phyloP scores from a whole-genome alignment of 2,888 invertebrate species.

The Leucania comma region DNA sequence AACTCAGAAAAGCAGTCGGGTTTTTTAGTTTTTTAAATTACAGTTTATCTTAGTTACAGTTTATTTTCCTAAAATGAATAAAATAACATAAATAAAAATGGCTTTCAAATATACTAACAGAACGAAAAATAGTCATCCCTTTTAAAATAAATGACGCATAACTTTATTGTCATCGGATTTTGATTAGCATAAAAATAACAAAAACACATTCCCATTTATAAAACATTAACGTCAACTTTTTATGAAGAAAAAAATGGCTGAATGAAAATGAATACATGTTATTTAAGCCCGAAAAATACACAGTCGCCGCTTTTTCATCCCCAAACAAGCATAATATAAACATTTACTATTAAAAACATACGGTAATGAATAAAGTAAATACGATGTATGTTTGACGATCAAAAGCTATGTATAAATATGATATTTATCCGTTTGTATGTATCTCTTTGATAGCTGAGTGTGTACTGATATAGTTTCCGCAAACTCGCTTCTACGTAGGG shows the following conservation, averaged over 20 bases:
- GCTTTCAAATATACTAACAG: no score
- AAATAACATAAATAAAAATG: no score
- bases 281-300: slow-evolving; percentile 25
- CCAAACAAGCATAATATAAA: slow-evolving; percentile 11
- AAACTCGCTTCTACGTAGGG: slow-evolving; percentile 55
- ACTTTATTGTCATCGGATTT: not conserved
- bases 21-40: no score
- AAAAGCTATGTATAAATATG: slow-evolving; percentile 36
- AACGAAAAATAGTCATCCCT: not conserved
- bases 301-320: slow-evolving; percentile 8
- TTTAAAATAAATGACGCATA: not conserved
- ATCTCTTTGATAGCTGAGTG: slow-evolving; percentile 57
- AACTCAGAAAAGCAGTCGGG: no score
- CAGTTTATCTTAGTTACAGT: no score
- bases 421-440: slow-evolving; percentile 41
- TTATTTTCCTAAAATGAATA: no score
- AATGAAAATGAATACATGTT: slow-evolving; percentile 20
- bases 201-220: not conserved
- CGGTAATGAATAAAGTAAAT: slow-evolving; percentile 51
- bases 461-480: slow-evolving; percentile 62
- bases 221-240: not conserved
- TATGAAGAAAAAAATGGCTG: slow-evolving; percentile 1
- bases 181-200: slow-evolving; percentile 2
- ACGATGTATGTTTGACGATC: slow-evolving; percentile 32
- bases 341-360: slow-evolving; percentile 33